Evolutionary conservation across 30 jellyfish, hydroid and myxozoan species (phyloP), one percentile per base, ranked within the genome.

Genomic region (Catostylus mosaicus): DNA sequence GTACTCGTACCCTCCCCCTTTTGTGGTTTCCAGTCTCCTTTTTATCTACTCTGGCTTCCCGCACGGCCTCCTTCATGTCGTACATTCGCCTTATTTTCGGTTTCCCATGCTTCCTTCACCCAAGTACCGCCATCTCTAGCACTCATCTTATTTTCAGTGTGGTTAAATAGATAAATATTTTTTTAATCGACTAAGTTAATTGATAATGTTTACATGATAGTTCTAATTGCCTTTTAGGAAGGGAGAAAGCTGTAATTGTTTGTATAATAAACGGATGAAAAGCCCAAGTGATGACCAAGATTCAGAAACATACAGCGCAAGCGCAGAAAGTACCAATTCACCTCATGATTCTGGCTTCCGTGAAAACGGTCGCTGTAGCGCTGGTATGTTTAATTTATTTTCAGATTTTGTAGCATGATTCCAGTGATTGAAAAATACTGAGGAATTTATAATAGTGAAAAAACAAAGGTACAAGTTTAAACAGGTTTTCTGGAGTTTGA

Each of bases 331-430:
- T 27, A 40, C 73, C 1, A 10, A 68, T 1, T 80, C 90, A 57
- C 83, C 90, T 5, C 67, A 32, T 19, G 90, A 80, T 32, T 80
- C 90, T 9, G 90, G 90, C n/a, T 80, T 66, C 38, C 80, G 84
- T 18, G 90, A 80, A 59, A 80, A 59, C 31, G 90, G 80, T 26
- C 36, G 38, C n/a, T 59, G 38, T 8, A 59, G 71, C 26, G 9
- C n/a, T 27, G 71, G 71, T 59, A 59, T 2, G 71, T 23, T 1
- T 2, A 2, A 3, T 50, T 4, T 50, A 6, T n/a, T n/a, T n/a
- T n/a, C n/a, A n/a, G n/a, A n/a, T n/a, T n/a, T n/a, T n/a, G n/a
- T n/a, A n/a, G n/a, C n/a, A n/a, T n/a, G n/a, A n/a, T n/a, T n/a
- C n/a, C n/a, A n/a, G n/a, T n/a, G n/a, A n/a, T n/a, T n/a, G n/a